A percentile compares a stretch with the other conserved stretches of the same genome.
These are phyloP conservation scores for Therioaphis trifolii DNA, from an alignment of 2,888 invertebrate genomes.

Conservation along the genomic window DNA sequence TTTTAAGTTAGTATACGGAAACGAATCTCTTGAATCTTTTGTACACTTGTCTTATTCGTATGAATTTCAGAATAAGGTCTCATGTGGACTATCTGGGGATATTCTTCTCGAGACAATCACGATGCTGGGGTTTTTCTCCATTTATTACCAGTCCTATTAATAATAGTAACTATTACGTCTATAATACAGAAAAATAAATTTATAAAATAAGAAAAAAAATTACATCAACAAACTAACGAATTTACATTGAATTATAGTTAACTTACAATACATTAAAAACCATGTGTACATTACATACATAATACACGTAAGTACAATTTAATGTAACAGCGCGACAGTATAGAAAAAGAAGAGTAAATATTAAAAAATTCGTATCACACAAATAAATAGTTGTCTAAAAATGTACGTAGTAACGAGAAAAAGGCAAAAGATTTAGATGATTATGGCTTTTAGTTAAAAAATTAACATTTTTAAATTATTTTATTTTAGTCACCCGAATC, in stretches of 20 bases:
- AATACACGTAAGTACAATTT: slow-evolving; percentile 4
- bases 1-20: too few species aligned
- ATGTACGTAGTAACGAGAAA: neutral
- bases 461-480: too few species aligned
- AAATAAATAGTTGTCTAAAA: slow-evolving; percentile 1
- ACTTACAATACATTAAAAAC: slow-evolving; percentile 27
- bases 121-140: too few species aligned
- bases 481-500: neutral
- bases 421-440: slow-evolving; percentile 14
- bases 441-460: neutral
- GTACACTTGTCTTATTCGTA: too few species aligned
- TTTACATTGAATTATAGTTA: slow-evolving; percentile 23
- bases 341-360: slow-evolving; percentile 34
- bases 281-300: slow-evolving; percentile 14
- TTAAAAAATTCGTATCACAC: slow-evolving; percentile 42
- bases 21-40: too few species aligned
- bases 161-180: slow-evolving; percentile 1
- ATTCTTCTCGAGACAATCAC: too few species aligned
- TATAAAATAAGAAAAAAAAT: slow-evolving; percentile 4
- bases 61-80: too few species aligned
- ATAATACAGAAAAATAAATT: slow-evolving; percentile 51
- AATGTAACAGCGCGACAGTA: neutral
- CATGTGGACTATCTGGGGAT: too few species aligned
- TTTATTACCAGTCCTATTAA: too few species aligned
- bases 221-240: slow-evolving; percentile 46